These are phyloP conservation scores for Cantharis lateralis DNA, from an alignment of 2,888 invertebrate species.

Conservation along the genomic window DNA sequence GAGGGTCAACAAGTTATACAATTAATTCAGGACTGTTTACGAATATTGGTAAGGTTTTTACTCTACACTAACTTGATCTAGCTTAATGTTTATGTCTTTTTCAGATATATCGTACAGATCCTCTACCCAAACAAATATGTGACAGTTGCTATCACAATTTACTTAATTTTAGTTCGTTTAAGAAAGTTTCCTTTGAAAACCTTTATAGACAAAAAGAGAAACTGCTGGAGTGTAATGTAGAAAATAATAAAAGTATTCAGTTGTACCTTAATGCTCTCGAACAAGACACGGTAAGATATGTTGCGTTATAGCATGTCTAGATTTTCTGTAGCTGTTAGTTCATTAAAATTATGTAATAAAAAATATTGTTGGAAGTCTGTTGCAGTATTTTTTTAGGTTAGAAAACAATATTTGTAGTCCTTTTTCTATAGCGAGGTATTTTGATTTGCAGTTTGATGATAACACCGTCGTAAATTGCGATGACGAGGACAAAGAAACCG, in stretches of 20 bases:
- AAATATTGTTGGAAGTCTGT: background rate
- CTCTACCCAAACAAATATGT: slow-evolving; percentile 53
- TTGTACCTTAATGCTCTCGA: slow-evolving; percentile 38
- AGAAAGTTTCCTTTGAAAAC: slow-evolving; percentile 44
- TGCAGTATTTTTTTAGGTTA: background rate
- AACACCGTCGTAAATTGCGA: slow-evolving; percentile 31
- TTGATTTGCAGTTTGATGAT: slow-evolving; percentile 12
- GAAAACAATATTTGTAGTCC: background rate
- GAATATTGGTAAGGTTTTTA: slow-evolving; percentile 49
- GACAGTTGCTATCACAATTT: slow-evolving; percentile 49
- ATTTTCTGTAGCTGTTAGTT: background rate
- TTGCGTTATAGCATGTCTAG: background rate
- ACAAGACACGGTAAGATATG: slow-evolving; percentile 24
- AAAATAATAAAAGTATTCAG: slow-evolving; percentile 33
- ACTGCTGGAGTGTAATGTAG: slow-evolving; percentile 34
- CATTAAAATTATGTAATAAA: background rate
- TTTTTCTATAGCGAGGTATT: background rate
- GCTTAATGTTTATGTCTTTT: slow-evolving; percentile 27
- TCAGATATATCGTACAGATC: slow-evolving; percentile 54
- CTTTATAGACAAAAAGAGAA: slow-evolving; percentile 45
- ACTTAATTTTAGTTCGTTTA: slow-evolving; percentile 45
- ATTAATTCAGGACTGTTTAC: slow-evolving; percentile 52
- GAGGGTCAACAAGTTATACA: slow-evolving; percentile 52
- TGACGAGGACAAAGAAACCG: slow-evolving; percentile 42
- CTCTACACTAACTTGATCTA: slow-evolving; percentile 3